Percentiles rank a stretch among this genome's conserved stretches.
phyloP scores from a whole-genome alignment of 2,113 vertebrate genomes.

The Pelmatolapia mariae region DNA sequence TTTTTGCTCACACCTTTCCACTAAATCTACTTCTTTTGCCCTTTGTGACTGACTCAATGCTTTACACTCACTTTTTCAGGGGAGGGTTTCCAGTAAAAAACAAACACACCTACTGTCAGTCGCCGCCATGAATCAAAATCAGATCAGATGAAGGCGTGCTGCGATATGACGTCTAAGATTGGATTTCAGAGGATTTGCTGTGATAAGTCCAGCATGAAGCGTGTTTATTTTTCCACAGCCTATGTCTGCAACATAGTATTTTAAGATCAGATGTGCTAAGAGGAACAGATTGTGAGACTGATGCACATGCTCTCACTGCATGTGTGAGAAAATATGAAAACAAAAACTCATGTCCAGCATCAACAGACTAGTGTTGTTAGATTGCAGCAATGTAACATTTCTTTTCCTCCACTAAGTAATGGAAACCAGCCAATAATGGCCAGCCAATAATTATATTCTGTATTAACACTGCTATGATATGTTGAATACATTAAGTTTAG shows the following conservation, averaged over 20 bases:
- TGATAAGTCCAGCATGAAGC: slow-evolving; percentile 38
- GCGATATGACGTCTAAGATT: slow-evolving; percentile 22
- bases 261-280: slow-evolving; percentile 27
- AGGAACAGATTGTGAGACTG: slow-evolving; percentile 3
- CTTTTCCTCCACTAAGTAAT: neutral
- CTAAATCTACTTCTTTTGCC: neutral
- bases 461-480: neutral
- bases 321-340: slow-evolving; percentile 6
- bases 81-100: neutral
- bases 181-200: slow-evolving; percentile 58
- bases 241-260: slow-evolving; percentile 7
- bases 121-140: neutral
- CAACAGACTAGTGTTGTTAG: neutral
- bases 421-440: neutral
- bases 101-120: neutral
- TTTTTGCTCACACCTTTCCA: slow-evolving; percentile 10
- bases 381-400: neutral
- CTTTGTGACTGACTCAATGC: neutral
- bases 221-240: slow-evolving; percentile 37
- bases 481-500: neutral
- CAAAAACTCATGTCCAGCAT: neutral
- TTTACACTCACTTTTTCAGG: neutral
- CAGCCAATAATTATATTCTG: neutral
- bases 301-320: neutral
- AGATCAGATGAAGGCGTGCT: slow-evolving; percentile 16